Percentiles rank a stretch among this genome's conserved stretches.
phyloP scores from a whole-genome alignment of 2,113 vertebrate species.

The Galeopterus variegatus region DNA sequence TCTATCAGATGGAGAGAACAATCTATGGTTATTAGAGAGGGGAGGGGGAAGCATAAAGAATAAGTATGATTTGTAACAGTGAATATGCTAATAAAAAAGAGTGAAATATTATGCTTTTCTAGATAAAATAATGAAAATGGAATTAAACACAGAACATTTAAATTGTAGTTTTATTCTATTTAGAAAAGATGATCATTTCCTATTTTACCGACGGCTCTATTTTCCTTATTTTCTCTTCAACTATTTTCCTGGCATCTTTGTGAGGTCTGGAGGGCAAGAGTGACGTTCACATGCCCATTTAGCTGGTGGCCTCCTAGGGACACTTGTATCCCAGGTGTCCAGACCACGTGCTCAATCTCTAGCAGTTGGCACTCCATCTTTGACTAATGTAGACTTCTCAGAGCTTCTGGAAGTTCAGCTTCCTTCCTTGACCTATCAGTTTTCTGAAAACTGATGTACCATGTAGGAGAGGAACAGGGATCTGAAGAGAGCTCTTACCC shows the following conservation, averaged over 20 bases:
- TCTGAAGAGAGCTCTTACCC: background rate
- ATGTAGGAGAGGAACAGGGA: background rate
- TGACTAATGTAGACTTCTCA: background rate
- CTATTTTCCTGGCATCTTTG: background rate
- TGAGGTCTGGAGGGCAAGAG: background rate
- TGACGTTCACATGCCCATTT: rapidly evolving
- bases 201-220: background rate
- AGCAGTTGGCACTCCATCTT: background rate
- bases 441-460: constrained; percentile 15
- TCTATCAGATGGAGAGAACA: too few species aligned
- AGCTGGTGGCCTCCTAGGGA: rapidly evolving
- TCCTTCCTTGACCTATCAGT: too few species aligned
- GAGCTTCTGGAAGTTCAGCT: background rate
- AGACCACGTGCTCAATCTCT: rapidly evolving
- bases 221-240: background rate
- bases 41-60: too few species aligned
- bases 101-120: background rate
- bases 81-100: too few species aligned
- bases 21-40: too few species aligned
- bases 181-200: background rate
- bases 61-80: too few species aligned
- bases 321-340: background rate
- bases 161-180: constrained; percentile 1
- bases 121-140: background rate
- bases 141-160: constrained; percentile 35